Evolutionary conservation across 2,888 invertebrate genomes (phyloP).

Genomic region (Pristionchus fissidentatus): DNA sequence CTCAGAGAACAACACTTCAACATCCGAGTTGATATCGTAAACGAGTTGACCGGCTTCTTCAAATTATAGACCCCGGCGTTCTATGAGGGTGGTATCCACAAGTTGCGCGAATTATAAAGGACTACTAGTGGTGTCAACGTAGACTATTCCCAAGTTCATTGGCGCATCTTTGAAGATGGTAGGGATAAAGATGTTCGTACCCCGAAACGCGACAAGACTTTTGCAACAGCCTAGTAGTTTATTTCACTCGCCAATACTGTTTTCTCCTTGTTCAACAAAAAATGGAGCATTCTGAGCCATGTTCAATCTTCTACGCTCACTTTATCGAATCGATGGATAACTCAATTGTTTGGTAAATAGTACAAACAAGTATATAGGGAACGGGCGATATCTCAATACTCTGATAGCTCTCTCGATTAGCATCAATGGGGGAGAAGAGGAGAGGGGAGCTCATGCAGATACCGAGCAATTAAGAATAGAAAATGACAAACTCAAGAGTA

Average conservation of each 20-base stretch:
- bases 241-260: not conserved
- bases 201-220: not conserved
- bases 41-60: too few relatives aligned
- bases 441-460: not conserved
- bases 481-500: conserved; percentile 17
- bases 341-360: conserved; percentile 20
- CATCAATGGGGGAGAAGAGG: conserved; percentile 17
- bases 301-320: not conserved
- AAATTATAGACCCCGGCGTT: too few relatives aligned
- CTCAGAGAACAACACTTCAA: too few relatives aligned
- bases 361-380: conserved; percentile 21
- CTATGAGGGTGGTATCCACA: too few relatives aligned
- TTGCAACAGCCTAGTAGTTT: not conserved
- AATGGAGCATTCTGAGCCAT: not conserved
- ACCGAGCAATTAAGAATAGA: not conserved
- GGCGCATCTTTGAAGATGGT: too few relatives aligned
- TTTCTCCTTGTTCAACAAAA: not conserved
- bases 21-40: too few relatives aligned
- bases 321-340: conserved; percentile 38
- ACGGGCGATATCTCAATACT: conserved; percentile 33
- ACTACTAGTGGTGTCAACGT: too few relatives aligned
- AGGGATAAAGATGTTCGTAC: too few relatives aligned
- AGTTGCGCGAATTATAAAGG: too few relatives aligned
- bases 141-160: too few relatives aligned
- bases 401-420: conserved; percentile 39